Conservation (phyloP, 2,888 invertebrate species). For the Stenolophus ochropezus region DNA sequence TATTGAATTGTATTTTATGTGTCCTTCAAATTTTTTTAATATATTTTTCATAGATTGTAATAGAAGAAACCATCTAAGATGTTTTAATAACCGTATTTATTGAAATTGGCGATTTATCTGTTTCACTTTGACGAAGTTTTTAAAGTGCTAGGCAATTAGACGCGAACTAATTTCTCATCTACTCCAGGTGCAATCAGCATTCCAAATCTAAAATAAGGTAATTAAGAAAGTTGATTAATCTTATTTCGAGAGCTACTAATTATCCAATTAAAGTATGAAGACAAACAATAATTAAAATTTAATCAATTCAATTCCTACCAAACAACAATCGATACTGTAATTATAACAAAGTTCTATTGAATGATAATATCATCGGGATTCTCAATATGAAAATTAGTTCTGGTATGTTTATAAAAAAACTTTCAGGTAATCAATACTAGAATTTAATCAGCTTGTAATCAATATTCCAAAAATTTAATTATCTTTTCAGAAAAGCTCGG, state of each 20-base stretch:
- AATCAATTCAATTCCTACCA: not conserved
- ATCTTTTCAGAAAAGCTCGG: slow-evolving; percentile 1
- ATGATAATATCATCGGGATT: not conserved
- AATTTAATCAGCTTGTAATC: slow-evolving; percentile 9
- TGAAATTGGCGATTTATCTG: not conserved
- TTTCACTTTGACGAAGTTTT: not conserved
- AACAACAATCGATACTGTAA: not conserved
- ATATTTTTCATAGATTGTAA: too few species aligned
- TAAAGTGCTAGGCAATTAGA: not conserved
- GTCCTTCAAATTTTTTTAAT: too few species aligned
- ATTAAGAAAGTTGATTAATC: not conserved
- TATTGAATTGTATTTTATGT: too few species aligned
- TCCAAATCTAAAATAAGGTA: not conserved
- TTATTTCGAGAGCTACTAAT: not conserved
- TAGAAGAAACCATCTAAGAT: too few species aligned
- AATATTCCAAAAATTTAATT: slow-evolving; percentile 27
- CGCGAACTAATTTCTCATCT: not conserved
- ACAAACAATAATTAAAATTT: not conserved
- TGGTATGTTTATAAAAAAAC: not conserved
- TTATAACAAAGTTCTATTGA: not conserved
- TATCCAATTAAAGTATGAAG: not conserved
- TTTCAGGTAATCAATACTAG: not conserved
- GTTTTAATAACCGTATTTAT: too few species aligned
- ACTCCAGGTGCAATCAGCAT: not conserved
- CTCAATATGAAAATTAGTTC: not conserved